These are phyloP conservation scores for Cryptoblepharus egeriae DNA, from an alignment of 2,797 vertebrate species.

Conservation along the genomic window DNA sequence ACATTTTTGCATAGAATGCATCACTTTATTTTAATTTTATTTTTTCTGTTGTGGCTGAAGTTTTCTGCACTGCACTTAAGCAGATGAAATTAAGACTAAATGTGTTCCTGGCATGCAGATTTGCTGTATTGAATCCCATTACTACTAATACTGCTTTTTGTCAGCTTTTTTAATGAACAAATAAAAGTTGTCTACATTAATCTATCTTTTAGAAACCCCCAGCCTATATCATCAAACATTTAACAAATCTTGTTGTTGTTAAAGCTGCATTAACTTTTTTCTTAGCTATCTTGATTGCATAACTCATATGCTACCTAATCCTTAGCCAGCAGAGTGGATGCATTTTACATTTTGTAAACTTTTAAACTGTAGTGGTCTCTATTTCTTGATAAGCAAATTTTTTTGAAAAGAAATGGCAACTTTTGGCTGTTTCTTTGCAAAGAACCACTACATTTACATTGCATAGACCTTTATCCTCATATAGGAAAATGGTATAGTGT, in stretches of 20 bases:
- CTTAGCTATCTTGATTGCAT: not conserved
- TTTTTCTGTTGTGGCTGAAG: slow-evolving; percentile 41
- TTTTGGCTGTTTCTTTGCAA: slow-evolving; percentile 26
- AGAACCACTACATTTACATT: slow-evolving; percentile 21
- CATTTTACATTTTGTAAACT: slow-evolving; percentile 7
- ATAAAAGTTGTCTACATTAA: slow-evolving; percentile 18
- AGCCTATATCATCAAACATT: not conserved
- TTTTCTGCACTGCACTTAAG: slow-evolving; percentile 46
- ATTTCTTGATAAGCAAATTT: not conserved
- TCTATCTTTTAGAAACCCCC: slow-evolving; percentile 3
- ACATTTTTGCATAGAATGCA: slow-evolving; percentile 19
- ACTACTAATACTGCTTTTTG: slow-evolving; percentile 1
- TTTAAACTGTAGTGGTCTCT: slow-evolving; percentile 25
- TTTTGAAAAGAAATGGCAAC: not conserved
- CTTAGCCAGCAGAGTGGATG: slow-evolving; percentile 42
- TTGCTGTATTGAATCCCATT: not conserved
- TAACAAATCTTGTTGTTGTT: slow-evolving; percentile 2
- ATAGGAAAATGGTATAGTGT: not conserved
- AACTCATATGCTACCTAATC: not conserved
- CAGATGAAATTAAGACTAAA: slow-evolving; percentile 47
- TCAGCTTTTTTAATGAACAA: slow-evolving; percentile 26
- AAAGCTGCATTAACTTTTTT: not conserved
- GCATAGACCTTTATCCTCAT: slow-evolving; percentile 7
- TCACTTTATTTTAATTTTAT: slow-evolving; percentile 46
- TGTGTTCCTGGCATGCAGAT: slow-evolving; percentile 23